A percentile compares a stretch with the other conserved stretches of the same genome.
Evolutionary conservation across 1,140 invertebrate genomes (phyloP).

Genomic region (Drosophila rufa): DNA sequence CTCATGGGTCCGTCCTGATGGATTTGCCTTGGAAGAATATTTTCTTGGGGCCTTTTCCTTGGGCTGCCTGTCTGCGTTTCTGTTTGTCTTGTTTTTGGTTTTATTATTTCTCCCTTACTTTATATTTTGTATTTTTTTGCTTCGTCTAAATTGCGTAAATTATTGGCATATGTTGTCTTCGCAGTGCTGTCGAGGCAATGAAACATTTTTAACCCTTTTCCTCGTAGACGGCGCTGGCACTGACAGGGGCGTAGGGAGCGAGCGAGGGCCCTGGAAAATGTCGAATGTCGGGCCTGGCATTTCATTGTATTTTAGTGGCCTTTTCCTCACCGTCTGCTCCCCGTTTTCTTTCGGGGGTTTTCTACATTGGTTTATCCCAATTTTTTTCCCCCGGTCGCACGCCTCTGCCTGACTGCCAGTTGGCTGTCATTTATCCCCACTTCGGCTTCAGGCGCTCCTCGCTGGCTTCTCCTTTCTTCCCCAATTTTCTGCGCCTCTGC

Average conservation of each 20-base stretch:
- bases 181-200: constrained; percentile 64
- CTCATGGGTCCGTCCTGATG: constrained; percentile 30
- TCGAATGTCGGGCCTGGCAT: constrained; percentile 64
- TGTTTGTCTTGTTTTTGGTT: constrained; percentile 30
- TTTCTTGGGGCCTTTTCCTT: constrained; percentile 13
- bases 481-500: constrained; percentile 7
- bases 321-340: not conserved
- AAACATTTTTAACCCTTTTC: constrained; percentile 80
- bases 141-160: constrained; percentile 78
- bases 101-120: constrained; percentile 19
- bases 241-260: constrained; percentile 60
- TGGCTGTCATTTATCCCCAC: constrained; percentile 70
- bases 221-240: constrained; percentile 65
- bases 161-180: constrained; percentile 80
- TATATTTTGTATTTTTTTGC: constrained; percentile 19
- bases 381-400: not conserved
- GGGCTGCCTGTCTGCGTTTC: constrained; percentile 9
- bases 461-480: constrained; percentile 1
- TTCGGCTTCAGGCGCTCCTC: constrained; percentile 36
- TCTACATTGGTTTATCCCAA: constrained; percentile 5
- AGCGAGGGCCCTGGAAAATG: constrained; percentile 5
- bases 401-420: constrained; percentile 61
- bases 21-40: constrained; percentile 32
- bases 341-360: not conserved
- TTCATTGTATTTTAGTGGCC: constrained; percentile 54